Percentiles rank a stretch among this genome's conserved stretches.
These are phyloP conservation scores for Pluvialis apricaria DNA, from an alignment of 2,113 vertebrate genomes.

Conservation along the genomic window DNA sequence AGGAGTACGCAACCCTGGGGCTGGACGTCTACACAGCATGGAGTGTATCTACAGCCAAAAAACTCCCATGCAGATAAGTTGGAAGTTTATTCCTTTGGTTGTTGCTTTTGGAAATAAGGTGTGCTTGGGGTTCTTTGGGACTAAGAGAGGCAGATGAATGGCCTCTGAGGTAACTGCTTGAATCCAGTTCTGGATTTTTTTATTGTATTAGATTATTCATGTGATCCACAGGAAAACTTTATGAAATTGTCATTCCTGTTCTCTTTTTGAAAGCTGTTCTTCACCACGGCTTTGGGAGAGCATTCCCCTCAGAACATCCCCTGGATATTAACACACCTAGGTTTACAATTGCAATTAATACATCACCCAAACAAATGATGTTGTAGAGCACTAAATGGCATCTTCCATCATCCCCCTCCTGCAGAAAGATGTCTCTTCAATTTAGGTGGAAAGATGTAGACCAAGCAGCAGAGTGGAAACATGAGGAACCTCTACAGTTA, in stretches of 20 bases:
- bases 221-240: background rate
- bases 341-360: background rate
- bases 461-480: background rate
- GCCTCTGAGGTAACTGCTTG: background rate
- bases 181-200: background rate
- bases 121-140: background rate
- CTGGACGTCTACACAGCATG: background rate
- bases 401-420: background rate
- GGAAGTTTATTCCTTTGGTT: background rate
- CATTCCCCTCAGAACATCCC: background rate
- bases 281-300: background rate
- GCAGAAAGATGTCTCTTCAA: background rate
- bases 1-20: background rate
- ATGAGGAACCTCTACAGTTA: background rate
- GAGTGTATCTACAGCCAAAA: background rate
- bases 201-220: background rate
- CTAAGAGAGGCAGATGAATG: background rate
- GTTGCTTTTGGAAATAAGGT: background rate
- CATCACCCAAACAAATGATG: background rate
- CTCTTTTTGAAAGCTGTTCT: background rate
- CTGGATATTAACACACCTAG: background rate
- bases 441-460: background rate
- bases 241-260: background rate
- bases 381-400: background rate
- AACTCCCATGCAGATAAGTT: background rate